phyloP scores from a whole-genome alignment of 2,888 invertebrate species.

The Drosophila histrio region DNA sequence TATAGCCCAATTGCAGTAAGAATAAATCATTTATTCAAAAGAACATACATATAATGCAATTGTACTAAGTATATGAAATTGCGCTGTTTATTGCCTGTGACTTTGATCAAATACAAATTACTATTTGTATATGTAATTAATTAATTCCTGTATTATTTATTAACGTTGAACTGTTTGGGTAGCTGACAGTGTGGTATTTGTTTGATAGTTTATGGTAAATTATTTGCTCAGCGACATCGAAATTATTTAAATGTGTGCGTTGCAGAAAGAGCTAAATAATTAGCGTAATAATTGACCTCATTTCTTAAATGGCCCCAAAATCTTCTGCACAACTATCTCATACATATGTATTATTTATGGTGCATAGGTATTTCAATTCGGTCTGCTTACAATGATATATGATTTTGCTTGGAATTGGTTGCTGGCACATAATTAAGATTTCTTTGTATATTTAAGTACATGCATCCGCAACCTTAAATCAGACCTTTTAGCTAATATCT shows the following conservation, averaged over 20 bases:
- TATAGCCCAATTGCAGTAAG: slow-evolving; percentile 45
- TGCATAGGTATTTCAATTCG: slow-evolving; percentile 3
- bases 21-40: slow-evolving; percentile 15
- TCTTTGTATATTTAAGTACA: background rate
- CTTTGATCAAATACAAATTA: slow-evolving; percentile 36
- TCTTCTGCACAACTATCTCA: slow-evolving; percentile 14
- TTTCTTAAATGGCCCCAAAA: slow-evolving; percentile 44
- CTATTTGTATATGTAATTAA: slow-evolving; percentile 29
- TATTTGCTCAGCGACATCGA: slow-evolving; percentile 8
- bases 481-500: slow-evolving; percentile 14
- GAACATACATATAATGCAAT: background rate
- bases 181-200: slow-evolving; percentile 41
- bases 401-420: slow-evolving; percentile 4
- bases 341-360: slow-evolving; percentile 24
- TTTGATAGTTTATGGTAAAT: slow-evolving; percentile 38
- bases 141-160: slow-evolving; percentile 24
- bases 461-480: background rate
- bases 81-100: slow-evolving; percentile 19
- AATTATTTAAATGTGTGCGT: slow-evolving; percentile 31
- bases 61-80: slow-evolving; percentile 3
- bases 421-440: slow-evolving; percentile 8
- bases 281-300: slow-evolving; percentile 63
- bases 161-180: slow-evolving; percentile 7
- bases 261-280: slow-evolving; percentile 42
- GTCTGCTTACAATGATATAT: slow-evolving; percentile 12